phyloP scores from a whole-genome alignment of 1,140 invertebrate species.

The Leptopilina boulardi region DNA sequence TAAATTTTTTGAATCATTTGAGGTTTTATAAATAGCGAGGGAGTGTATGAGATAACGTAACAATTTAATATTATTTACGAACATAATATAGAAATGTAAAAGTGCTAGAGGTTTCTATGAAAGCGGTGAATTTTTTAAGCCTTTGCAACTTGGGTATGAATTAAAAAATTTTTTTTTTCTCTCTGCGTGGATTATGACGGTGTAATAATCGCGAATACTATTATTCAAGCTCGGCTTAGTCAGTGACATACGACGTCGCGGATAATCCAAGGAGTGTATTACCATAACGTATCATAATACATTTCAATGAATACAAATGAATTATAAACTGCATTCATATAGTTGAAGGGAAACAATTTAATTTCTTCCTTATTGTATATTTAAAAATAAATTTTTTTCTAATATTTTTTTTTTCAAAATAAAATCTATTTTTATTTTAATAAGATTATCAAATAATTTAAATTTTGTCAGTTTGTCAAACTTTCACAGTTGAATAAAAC shows the following conservation, averaged over 20 bases:
- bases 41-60: constrained; percentile 64
- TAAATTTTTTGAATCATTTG: too few relatives aligned
- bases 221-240: constrained; percentile 55
- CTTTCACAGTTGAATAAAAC: too few relatives aligned
- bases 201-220: constrained; percentile 52
- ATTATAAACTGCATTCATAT: constrained; percentile 61
- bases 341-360: too few relatives aligned
- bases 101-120: background rate
- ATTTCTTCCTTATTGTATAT: too few relatives aligned
- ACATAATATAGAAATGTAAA: background rate
- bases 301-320: constrained; percentile 64
- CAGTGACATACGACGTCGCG: constrained; percentile 66
- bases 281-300: constrained; percentile 67
- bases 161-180: background rate
- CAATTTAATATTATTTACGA: constrained; percentile 50
- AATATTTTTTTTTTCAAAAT: too few relatives aligned
- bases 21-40: constrained; percentile 66
- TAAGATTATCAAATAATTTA: too few relatives aligned
- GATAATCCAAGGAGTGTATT: constrained; percentile 66
- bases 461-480: too few relatives aligned
- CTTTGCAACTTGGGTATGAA: constrained; percentile 20
- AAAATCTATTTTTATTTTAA: too few relatives aligned
- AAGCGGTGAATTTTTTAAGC: background rate
- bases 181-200: background rate
- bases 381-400: too few relatives aligned